Base-by-base conservation (phyloP, 2,888 invertebrate genomes). In the Athalia circularis region DNA sequence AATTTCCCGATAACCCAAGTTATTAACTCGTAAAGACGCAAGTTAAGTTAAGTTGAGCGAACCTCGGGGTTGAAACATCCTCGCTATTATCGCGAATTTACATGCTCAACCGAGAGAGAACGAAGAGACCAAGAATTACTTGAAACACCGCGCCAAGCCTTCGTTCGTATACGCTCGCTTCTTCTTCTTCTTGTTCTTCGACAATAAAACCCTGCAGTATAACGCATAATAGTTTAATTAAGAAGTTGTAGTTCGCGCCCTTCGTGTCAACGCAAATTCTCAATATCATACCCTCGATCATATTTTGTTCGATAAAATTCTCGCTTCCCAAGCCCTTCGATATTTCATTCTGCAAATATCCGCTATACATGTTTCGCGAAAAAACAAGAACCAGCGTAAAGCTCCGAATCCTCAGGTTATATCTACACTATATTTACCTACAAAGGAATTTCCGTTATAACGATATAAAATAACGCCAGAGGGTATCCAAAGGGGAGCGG, bases 1-100 rank as follows among this genome's bases (percentile, higher is more conserved):
- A 88, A 88, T 87, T 88, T 87, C 86, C 87, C 88, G 89, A 89
- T 89, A 89, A 89, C 87, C 86, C 88, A 86, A 89, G 89, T 89
- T 88, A 89, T 89, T 88, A 89, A 89, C 88, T 89, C 88, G 89
- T 89, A 89, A 89, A 89, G 86, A 88, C 86, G 70, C 72, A 13
- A 72, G 72, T 72, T 72, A 72, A 87, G 88, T 87, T 88, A 87
- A 86, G 85, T 86, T 82, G 78, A 79, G 84, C 85, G 84, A 72
- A 72, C 72, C 72, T 72, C 81, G 84, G 81, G 83, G 84, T 82
- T 80, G 84, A 82, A 82, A 59, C 84, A 84, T 87, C 85, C 85
- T 81, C 82, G 84, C 87, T 85, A 88, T 89, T 88, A 89, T 89
- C 88, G 86, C 86, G 86, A 89, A 90, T 90, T 90, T 89, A 89